These are phyloP conservation scores for Scolopax rusticola DNA, from an alignment of 2,797 vertebrate species.

Conservation along the genomic window DNA sequence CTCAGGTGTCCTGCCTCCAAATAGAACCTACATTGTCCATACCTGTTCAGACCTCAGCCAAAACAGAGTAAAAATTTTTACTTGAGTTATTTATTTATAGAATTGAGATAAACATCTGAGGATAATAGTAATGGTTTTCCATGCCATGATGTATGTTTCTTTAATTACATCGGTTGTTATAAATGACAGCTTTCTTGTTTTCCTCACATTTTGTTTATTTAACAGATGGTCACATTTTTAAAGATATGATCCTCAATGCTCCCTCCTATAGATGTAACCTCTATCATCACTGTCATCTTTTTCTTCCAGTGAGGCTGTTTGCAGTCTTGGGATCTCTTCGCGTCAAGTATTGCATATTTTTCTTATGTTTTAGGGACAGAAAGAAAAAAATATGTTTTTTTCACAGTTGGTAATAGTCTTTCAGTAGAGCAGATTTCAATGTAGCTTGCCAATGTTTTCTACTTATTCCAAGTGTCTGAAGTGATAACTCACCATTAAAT, in stretches of 20 bases:
- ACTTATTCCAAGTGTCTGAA: not conserved
- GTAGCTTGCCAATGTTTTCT: not conserved
- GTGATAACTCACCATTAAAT: not conserved
- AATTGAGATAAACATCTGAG: not conserved
- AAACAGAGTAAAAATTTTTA: not conserved
- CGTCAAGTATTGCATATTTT: not conserved
- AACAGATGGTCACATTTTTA: not conserved
- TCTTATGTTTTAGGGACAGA: not conserved
- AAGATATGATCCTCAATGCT: not conserved
- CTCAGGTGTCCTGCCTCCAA: not conserved
- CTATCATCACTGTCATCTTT: not conserved
- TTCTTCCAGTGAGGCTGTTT: not conserved
- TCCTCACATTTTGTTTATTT: not conserved
- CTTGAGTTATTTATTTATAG: not conserved
- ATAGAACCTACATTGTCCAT: not conserved
- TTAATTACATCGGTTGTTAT: not conserved
- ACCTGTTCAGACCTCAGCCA: not conserved
- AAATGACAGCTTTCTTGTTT: constrained; percentile 4
- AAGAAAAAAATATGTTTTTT: not conserved
- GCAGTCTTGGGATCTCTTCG: not conserved
- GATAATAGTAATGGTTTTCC: not conserved
- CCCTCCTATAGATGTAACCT: not conserved
- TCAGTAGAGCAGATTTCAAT: not conserved
- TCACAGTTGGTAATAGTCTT: not conserved
- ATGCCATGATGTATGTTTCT: not conserved